These are phyloP conservation scores for Epinephelus moara DNA, from an alignment of 2,113 vertebrate genomes.

Conservation along the genomic window DNA sequence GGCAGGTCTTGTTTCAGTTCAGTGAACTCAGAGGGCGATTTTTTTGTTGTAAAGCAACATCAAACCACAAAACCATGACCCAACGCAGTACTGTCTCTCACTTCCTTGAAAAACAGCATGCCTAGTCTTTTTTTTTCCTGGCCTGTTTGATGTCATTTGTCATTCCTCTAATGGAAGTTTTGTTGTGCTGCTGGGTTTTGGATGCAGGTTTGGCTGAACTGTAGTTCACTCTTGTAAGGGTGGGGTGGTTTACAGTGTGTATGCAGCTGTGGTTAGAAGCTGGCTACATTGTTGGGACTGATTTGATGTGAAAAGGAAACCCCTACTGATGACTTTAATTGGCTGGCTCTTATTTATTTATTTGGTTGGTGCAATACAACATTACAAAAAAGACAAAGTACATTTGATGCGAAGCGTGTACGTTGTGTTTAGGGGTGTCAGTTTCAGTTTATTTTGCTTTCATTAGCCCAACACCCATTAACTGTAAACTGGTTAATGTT, in stretches of 20 bases:
- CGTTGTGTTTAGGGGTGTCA: too few relatives aligned
- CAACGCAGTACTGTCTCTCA: constrained; percentile 30
- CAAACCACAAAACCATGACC: constrained; percentile 37
- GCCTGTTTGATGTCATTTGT: constrained; percentile 53
- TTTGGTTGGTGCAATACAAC: too few relatives aligned
- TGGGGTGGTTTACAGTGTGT: not conserved
- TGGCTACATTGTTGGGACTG: not conserved
- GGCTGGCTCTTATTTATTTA: too few relatives aligned
- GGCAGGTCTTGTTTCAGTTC: constrained; percentile 33
- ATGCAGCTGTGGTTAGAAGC: not conserved
- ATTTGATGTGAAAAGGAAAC: not conserved
- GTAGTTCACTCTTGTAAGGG: not conserved
- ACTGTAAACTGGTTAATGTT: too few relatives aligned
- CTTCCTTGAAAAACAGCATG: constrained; percentile 38
- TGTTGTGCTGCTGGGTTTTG: constrained; percentile 21
- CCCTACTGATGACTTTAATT: not conserved
- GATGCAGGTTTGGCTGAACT: constrained; percentile 9
- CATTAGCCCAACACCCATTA: too few relatives aligned
- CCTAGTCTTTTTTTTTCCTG: constrained; percentile 6
- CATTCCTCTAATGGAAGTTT: constrained; percentile 1
- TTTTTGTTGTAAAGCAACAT: constrained; percentile 18
- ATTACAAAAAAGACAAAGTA: too few relatives aligned
- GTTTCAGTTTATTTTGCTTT: too few relatives aligned
- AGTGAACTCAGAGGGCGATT: not conserved
- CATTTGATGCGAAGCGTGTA: too few relatives aligned